Evolutionary conservation across 2,113 vertebrate genomes (phyloP), one percentile per base, ranked within the genome.

Genomic region (Rhipidura dahli): DNA sequence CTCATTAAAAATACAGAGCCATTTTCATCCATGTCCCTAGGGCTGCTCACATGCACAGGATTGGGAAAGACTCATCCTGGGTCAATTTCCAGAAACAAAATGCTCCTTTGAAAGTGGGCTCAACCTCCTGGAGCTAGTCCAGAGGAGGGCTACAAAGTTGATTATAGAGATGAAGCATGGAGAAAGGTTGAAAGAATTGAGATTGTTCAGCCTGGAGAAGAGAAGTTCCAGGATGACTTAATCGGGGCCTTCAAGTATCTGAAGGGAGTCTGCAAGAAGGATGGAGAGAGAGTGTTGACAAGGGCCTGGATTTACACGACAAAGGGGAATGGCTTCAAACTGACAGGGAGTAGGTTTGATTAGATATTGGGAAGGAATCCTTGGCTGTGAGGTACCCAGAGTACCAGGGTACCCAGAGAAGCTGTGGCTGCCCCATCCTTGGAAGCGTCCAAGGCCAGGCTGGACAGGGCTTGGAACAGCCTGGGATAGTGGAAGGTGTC

Each of bases 391-490:
- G 15, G 0, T 40, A 13, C n/a, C n/a, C 56, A 63, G 20, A 54
- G 64, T n/a, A n/a, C n/a, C n/a, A 54, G 13, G 15, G 0, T 40
- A 13, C n/a, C n/a, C 56, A 63, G 20, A 54, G 64, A 1, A 78
- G 73, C n/a, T 87, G 39, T 39, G 47, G 54, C 47, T 78, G 64
- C 33, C 23, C 54, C 39, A 33, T 45, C 23, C n/a, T 28, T 61
- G 40, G 12, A 4, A n/a, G n/a, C 54, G 56, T 11, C 13, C 73
- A 47, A 40, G 39, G 28, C 23, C 39, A 70, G 56, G 30, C 0
- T 63, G 56, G 30, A 70, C 0, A 0, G 19, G 3, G 23, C 73
- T 47, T 40, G 47, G 56, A 54, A 47, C n/a, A 79, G 0, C 30
- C 56, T 71, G 49, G 24, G 16, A 0, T 1, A 5, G 49, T 63